Evolutionary conservation across 1,140 invertebrate species (phyloP), one percentile per base, ranked within the genome.

Genomic region (Lethocerus indicus): DNA sequence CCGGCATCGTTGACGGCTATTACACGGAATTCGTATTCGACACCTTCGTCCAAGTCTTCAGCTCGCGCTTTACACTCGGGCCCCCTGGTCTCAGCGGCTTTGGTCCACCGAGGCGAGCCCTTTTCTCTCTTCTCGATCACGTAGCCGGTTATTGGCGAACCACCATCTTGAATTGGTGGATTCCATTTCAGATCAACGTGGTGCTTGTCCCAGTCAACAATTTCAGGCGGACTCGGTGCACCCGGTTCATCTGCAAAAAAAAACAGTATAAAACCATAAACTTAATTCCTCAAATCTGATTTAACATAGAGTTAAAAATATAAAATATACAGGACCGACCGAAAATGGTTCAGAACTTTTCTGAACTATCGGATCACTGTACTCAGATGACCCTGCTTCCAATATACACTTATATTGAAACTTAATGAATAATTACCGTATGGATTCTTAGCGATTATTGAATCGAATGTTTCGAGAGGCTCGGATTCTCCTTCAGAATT

Each of bases 391-490:
- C n/a, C n/a, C n/a, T n/a, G n/a, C n/a, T n/a, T n/a, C n/a, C n/a
- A n/a, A n/a, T n/a, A n/a, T n/a, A n/a, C n/a, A n/a, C n/a, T n/a
- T n/a, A 32, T 9, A 32, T 9, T 32, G n/a, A 32, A 32, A 32
- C 29, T 32, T n/a, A 32, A 32, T 9, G 29, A 32, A 32, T 32
- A 32, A 70, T 69, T 65, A 88, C 83, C 89, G 64, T 89, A 98
- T 58, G 92, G 92, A 87, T 98, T 95, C 68, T 97, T 97, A 20
- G 94, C 94, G 55, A 95, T 74, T 51, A 95, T 89, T 16, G 84
- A 78, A 54, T 88, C 76, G 39, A 88, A 81, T 4, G 88, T 87
- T 55, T 84, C 80, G 35, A 98, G 66, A 14, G 91, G 90, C 60
- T 93, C 88, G 3, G 91, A 94, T 63, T 87, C 84, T 20, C 94